These are phyloP conservation scores for Zootermopsis nevadensis DNA, from an alignment of 2,888 invertebrate species.

Conservation along the genomic window DNA sequence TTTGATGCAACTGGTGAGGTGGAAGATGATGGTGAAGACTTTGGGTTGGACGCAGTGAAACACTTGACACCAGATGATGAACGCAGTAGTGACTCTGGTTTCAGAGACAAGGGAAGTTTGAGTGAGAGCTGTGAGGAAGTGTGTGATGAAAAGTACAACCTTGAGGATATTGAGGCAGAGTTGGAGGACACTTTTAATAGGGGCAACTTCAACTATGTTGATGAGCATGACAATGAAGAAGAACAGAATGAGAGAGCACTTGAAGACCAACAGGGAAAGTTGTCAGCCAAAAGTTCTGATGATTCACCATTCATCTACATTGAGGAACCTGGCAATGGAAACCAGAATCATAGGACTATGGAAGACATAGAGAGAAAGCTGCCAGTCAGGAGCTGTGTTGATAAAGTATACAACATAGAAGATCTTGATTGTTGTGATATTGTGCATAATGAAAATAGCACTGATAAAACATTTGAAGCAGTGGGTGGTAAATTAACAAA, in stretches of 20 bases:
- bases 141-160: constrained; percentile 57
- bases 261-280: constrained; percentile 17
- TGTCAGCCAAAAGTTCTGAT: background rate
- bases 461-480: background rate
- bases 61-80: constrained; percentile 66
- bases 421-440: background rate
- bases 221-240: constrained; percentile 63
- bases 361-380: background rate
- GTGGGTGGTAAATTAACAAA: background rate
- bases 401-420: background rate
- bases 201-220: constrained; percentile 55
- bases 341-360: background rate
- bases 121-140: constrained; percentile 58
- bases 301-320: background rate
- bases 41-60: constrained; percentile 61
- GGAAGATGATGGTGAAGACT: constrained; percentile 58
- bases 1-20: constrained; percentile 27
- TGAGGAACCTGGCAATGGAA: background rate
- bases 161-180: constrained; percentile 58
- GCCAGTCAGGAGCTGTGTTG: background rate
- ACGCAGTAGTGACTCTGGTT: constrained; percentile 65
- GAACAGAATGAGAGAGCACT: constrained; percentile 58
- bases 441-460: background rate
- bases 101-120: constrained; percentile 63
- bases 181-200: constrained; percentile 55